Evolutionary conservation across 2,888 invertebrate genomes (phyloP).

Genomic region (Leptopilina syphax): DNA sequence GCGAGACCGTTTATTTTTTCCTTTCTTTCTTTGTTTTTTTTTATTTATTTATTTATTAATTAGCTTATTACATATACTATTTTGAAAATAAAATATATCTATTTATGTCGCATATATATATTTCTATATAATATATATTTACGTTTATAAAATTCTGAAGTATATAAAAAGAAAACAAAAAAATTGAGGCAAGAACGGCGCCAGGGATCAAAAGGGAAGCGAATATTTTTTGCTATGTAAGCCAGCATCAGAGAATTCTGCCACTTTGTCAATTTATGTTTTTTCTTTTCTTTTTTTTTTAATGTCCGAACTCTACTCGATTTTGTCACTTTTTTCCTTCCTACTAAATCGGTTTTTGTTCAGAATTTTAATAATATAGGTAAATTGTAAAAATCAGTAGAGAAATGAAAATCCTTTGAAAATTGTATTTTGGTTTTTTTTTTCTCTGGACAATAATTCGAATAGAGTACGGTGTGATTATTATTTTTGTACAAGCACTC

Average conservation of each 20-base stretch:
- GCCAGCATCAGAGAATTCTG: slow-evolving; percentile 47
- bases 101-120: slow-evolving; percentile 42
- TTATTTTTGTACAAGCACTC: slow-evolving; percentile 62
- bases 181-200: slow-evolving; percentile 59
- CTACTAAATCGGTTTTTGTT: no score
- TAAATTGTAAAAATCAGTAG: not conserved
- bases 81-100: slow-evolving; percentile 41
- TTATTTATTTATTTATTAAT: slow-evolving; percentile 7
- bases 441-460: slow-evolving; percentile 44
- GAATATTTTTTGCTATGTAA: slow-evolving; percentile 48
- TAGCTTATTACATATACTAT: slow-evolving; percentile 21
- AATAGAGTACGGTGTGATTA: slow-evolving; percentile 56
- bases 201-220: slow-evolving; percentile 52
- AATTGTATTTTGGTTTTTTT: not conserved
- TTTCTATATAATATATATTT: slow-evolving; percentile 31
- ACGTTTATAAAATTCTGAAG: slow-evolving; percentile 49
- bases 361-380: no score
- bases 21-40: not conserved
- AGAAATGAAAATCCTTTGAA: no score
- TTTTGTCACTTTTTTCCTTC: slow-evolving; percentile 11
- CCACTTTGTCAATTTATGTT: slow-evolving; percentile 49
- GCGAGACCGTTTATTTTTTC: slow-evolving; percentile 27
- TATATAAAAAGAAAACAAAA: slow-evolving; percentile 39
- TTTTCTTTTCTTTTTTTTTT: not conserved
- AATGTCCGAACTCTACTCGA: slow-evolving; percentile 56